A percentile compares a stretch with the other conserved stretches of the same genome.
Conservation (phyloP, 1,140 invertebrate genomes). For the Spodoptera frugiperda region DNA sequence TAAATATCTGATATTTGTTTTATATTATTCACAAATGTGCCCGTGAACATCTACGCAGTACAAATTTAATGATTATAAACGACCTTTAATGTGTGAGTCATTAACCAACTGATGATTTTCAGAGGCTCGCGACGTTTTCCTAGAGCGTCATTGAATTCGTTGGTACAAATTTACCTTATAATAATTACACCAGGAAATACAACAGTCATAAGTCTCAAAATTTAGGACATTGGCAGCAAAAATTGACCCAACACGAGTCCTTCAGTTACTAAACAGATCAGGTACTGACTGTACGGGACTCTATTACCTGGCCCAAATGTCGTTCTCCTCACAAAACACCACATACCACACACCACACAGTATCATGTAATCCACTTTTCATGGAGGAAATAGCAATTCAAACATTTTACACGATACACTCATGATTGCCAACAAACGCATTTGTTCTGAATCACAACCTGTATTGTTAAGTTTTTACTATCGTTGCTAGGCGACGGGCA, state of each 20-base stretch:
- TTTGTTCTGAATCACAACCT: slow-evolving; percentile 48
- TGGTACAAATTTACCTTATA: background rate
- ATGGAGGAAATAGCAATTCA: slow-evolving; percentile 67
- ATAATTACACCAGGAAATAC: no score
- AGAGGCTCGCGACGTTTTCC: background rate
- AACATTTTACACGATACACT: slow-evolving; percentile 57
- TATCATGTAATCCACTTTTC: slow-evolving; percentile 44
- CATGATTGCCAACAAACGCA: slow-evolving; percentile 62
- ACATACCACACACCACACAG: slow-evolving; percentile 37
- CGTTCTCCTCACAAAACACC: slow-evolving; percentile 5
- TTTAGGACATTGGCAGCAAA: no score
- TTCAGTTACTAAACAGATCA: background rate
- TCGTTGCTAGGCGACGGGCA: slow-evolving; percentile 66
- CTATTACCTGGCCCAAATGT: slow-evolving; percentile 32
- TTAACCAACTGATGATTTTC: background rate
- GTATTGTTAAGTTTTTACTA: slow-evolving; percentile 58
- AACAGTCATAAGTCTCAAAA: no score
- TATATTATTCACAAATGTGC: background rate
- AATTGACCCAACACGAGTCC: background rate
- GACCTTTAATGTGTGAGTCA: slow-evolving; percentile 19
- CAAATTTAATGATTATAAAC: background rate
- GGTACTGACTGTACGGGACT: background rate
- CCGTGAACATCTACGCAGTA: slow-evolving; percentile 17
- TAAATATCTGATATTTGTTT: background rate
- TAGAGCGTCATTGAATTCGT: no score